Conservation (phyloP, 37 sponge, comb jelly and placozoan genomes). For the Ephydatia muelleri region DNA sequence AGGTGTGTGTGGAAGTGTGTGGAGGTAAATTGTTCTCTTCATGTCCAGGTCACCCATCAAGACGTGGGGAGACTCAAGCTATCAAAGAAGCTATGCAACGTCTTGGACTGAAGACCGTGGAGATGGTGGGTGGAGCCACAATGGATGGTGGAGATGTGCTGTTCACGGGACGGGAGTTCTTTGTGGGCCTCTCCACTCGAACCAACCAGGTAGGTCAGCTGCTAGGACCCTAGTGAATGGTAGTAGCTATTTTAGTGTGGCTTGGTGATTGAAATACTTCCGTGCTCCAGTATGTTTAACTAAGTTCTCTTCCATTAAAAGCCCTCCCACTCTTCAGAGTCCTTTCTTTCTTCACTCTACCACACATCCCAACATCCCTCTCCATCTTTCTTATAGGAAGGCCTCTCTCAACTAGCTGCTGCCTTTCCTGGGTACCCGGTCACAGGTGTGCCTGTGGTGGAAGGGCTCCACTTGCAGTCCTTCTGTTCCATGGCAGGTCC, state of each 20-base stretch:
- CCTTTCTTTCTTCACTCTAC: too few relatives aligned
- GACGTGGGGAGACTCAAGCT: conserved; percentile 58
- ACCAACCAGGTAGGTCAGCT: conserved; percentile 68
- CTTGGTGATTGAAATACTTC: too few relatives aligned
- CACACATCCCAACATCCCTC: not conserved
- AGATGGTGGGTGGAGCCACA: conserved; percentile 58
- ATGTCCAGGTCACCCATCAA: conserved; percentile 43
- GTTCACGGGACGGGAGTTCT: conserved; percentile 88
- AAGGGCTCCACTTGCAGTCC: conserved; percentile 76
- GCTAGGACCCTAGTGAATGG: not conserved
- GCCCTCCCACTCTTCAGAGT: too few relatives aligned
- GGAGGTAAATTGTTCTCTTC: too few relatives aligned
- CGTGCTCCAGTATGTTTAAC: too few relatives aligned
- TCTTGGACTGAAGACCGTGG: conserved; percentile 57
- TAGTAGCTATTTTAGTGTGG: not conserved
- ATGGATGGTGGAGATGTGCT: conserved; percentile 95
- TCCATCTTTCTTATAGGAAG: too few relatives aligned
- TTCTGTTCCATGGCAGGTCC: conserved; percentile 81
- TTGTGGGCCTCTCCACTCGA: conserved; percentile 75
- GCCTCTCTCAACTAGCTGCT: conserved; percentile 44
- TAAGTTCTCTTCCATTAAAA: too few relatives aligned
- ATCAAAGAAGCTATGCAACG: conserved; percentile 41
- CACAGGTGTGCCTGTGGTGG: conserved; percentile 43
- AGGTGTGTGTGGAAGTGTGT: too few relatives aligned
- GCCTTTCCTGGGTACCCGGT: conserved; percentile 65